These are phyloP conservation scores for Drosophila suzukii DNA, from an alignment of 1,140 invertebrate genomes.

Conservation along the genomic window DNA sequence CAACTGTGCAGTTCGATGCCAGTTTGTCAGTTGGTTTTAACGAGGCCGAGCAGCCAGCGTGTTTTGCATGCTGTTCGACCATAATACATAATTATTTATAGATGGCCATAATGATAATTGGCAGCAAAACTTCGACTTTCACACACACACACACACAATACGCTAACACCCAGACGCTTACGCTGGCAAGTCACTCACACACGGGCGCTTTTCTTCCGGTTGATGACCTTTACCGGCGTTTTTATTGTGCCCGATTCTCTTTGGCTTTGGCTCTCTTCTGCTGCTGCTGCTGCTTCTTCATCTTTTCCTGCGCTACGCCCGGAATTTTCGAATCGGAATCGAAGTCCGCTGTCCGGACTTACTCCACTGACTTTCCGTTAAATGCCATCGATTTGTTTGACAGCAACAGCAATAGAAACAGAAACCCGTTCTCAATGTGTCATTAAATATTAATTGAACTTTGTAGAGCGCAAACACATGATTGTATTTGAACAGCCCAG, in stretches of 20 bases:
- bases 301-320: slow-evolving; percentile 21
- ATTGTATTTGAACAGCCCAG: slow-evolving; percentile 24
- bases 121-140: slow-evolving; percentile 57
- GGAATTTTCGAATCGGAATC: not conserved
- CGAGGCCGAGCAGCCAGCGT: slow-evolving; percentile 61
- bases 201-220: slow-evolving; percentile 72
- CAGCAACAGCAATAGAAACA: slow-evolving; percentile 4
- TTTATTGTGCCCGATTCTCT: slow-evolving; percentile 66
- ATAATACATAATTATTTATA: slow-evolving; percentile 70
- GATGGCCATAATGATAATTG: slow-evolving; percentile 62
- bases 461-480: slow-evolving; percentile 26
- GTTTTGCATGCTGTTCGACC: slow-evolving; percentile 70
- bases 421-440: slow-evolving; percentile 20
- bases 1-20: slow-evolving; percentile 73
- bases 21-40: slow-evolving; percentile 53
- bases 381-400: slow-evolving; percentile 33
- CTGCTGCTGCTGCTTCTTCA: slow-evolving; percentile 11
- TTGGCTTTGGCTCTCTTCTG: slow-evolving; percentile 29
- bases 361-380: slow-evolving; percentile 11
- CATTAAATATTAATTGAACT: slow-evolving; percentile 47
- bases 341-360: slow-evolving; percentile 4
- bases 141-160: slow-evolving; percentile 46
- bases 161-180: slow-evolving; percentile 1
- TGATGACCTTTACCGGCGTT: slow-evolving; percentile 83
- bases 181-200: slow-evolving; percentile 15